These are phyloP conservation scores for Holcopasites calliopsidis DNA, from an alignment of 1,140 invertebrate genomes.

Conservation along the genomic window DNA sequence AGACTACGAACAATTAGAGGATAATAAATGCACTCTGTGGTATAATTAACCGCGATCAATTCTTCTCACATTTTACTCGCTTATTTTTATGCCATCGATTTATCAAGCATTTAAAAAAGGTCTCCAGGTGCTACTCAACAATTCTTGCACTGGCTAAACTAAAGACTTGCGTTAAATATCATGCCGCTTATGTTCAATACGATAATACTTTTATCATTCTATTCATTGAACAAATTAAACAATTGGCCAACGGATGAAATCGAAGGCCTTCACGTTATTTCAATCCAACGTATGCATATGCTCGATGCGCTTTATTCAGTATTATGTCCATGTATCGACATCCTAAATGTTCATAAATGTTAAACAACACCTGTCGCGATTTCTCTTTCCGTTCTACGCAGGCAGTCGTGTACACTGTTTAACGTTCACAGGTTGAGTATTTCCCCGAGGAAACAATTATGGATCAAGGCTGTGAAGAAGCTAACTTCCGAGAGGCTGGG, in stretches of 20 bases:
- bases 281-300: background rate
- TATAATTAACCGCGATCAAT: background rate
- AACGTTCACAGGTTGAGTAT: constrained; percentile 68
- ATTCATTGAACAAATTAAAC: too few species aligned
- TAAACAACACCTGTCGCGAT: too few species aligned
- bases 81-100: too few species aligned
- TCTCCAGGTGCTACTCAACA: too few species aligned
- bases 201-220: too few species aligned
- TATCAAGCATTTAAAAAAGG: too few species aligned
- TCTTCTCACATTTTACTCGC: too few species aligned
- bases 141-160: too few species aligned
- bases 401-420: background rate
- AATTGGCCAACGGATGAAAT: too few species aligned
- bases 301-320: background rate
- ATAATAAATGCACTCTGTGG: background rate
- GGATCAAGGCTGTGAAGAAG: constrained; percentile 79
- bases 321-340: background rate
- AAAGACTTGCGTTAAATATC: too few species aligned
- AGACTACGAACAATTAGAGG: constrained; percentile 9
- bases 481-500: constrained; percentile 78
- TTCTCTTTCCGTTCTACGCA: too few species aligned
- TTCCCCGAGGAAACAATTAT: constrained; percentile 78
- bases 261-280: background rate
- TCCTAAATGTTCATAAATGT: constrained; percentile 16
- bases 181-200: too few species aligned